These are phyloP conservation scores for Bembecia ichneumoniformis DNA, from an alignment of 2,888 invertebrate species.

Conservation along the genomic window DNA sequence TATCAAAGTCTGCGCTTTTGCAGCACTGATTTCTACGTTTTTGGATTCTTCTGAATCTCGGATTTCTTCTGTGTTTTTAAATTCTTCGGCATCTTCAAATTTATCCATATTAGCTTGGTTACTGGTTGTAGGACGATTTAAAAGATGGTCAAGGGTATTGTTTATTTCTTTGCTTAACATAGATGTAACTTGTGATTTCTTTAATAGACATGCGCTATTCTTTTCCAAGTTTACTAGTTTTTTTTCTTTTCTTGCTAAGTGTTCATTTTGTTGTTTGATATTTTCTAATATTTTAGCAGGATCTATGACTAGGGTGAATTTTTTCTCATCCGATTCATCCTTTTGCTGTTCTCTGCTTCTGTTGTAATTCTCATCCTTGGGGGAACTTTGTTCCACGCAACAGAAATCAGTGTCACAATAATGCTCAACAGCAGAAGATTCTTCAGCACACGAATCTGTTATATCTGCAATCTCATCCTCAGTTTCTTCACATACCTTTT, in stretches of 20 bases:
- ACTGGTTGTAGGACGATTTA: conserved; percentile 25
- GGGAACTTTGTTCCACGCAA: conserved; percentile 2
- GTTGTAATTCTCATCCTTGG: conserved; percentile 3
- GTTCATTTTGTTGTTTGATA: conserved; percentile 30
- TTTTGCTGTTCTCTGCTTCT: conserved; percentile 18
- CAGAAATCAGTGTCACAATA: conserved; percentile 9
- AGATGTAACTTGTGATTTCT: conserved; percentile 22
- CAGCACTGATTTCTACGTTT: background rate
- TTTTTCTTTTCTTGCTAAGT: conserved; percentile 28
- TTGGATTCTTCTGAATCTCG: background rate
- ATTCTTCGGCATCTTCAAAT: background rate
- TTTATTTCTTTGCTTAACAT: conserved; percentile 24
- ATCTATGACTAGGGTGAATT: conserved; percentile 2
- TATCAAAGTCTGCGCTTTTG: background rate
- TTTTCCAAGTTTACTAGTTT: conserved; percentile 30
- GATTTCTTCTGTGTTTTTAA: background rate
- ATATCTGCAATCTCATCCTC: conserved; percentile 56
- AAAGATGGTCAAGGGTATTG: conserved; percentile 24
- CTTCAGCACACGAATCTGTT: conserved; percentile 33
- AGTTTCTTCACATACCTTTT: conserved; percentile 41
- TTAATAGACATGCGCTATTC: conserved; percentile 26
- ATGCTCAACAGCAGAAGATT: conserved; percentile 14
- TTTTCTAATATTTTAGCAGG: conserved; percentile 16
- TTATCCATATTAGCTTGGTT: conserved; percentile 5
- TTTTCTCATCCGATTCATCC: background rate